phyloP scores from a whole-genome alignment of 1,140 invertebrate genomes.

The Diploscapter pachys region DNA sequence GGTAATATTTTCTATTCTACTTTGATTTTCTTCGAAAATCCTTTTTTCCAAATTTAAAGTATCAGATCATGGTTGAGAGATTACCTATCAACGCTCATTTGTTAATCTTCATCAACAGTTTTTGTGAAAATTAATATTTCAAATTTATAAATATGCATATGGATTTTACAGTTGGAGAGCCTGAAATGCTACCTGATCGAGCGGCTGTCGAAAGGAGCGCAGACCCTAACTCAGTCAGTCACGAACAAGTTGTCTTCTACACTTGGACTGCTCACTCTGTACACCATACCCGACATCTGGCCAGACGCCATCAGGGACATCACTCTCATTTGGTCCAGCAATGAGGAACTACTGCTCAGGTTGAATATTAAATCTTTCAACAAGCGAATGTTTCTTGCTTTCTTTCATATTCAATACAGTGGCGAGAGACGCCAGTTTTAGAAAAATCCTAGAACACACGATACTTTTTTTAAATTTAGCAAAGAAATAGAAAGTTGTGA shows the following conservation, averaged over 20 bases:
- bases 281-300: constrained; percentile 22
- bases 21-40: background rate
- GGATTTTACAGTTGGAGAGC: constrained; percentile 13
- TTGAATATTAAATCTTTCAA: background rate
- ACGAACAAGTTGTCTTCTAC: constrained; percentile 15
- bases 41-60: background rate
- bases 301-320: constrained; percentile 13
- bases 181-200: constrained; percentile 16
- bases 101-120: no score
- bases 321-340: constrained; percentile 4
- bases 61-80: no score
- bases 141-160: background rate
- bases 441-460: no score
- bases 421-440: no score
- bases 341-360: constrained; percentile 17
- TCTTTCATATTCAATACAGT: no score
- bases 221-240: constrained; percentile 5
- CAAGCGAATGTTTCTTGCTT: no score
- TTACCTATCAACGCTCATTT: no score
- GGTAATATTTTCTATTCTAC: background rate
- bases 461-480: no score
- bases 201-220: background rate
- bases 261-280: constrained; percentile 17
- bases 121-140: no score
- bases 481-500: no score